Evolutionary conservation across 2,797 vertebrate species (phyloP).

Genomic region (Amphiprion clarkii): DNA sequence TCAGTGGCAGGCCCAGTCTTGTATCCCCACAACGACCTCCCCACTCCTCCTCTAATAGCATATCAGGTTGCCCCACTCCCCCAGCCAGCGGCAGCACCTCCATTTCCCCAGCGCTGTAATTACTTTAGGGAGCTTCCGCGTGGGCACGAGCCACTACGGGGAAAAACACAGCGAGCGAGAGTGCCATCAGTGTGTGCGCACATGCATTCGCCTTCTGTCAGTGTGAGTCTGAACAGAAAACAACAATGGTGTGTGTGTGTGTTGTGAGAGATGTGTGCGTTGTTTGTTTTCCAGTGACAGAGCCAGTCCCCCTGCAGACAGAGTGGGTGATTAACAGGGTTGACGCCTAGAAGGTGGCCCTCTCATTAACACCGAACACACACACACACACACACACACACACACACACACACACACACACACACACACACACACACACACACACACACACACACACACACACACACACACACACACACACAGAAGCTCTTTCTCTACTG

Average conservation of each 20-base stretch:
- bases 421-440: conserved; percentile 38
- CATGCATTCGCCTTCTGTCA: conserved; percentile 21
- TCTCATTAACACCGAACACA: conserved; percentile 81
- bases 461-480: conserved; percentile 27
- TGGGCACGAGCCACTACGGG: conserved; percentile 61
- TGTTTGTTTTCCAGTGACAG: conserved; percentile 82
- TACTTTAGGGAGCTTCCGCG: conserved; percentile 83
- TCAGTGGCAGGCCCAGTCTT: conserved; percentile 67
- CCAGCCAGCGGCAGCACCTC: conserved; percentile 76
- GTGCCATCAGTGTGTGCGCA: conserved; percentile 3
- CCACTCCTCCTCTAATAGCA: conserved; percentile 79
- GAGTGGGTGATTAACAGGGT: conserved; percentile 86
- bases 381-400: conserved; percentile 40
- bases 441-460: conserved; percentile 46
- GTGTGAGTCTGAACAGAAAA: conserved; percentile 55
- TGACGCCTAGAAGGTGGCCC: conserved; percentile 83
- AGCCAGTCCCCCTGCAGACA: conserved; percentile 80
- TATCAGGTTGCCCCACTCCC: conserved; percentile 84
- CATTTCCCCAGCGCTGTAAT: conserved; percentile 83
- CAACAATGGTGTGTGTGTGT: conserved; percentile 29
- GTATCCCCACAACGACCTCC: conserved; percentile 64
- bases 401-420: conserved; percentile 37
- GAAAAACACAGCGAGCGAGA: conserved; percentile 23
- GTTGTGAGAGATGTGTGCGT: conserved; percentile 45
- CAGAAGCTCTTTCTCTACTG: conserved; percentile 43